Evolutionary conservation across 2,888 invertebrate species (phyloP).

Genomic region (Tupiocoris notatus): DNA sequence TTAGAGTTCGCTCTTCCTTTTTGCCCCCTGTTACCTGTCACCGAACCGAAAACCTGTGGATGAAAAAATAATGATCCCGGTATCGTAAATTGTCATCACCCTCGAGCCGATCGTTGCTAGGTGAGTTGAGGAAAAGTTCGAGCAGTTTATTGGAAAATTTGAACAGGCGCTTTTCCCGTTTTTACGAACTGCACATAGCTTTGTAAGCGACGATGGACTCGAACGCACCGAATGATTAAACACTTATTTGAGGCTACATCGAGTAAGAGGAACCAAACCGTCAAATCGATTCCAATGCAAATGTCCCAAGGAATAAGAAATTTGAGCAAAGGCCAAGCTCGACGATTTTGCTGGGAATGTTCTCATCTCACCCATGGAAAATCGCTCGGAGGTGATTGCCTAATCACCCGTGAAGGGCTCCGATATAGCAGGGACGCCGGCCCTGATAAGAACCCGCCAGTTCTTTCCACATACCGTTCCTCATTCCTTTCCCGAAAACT

Average conservation of each 20-base stretch:
- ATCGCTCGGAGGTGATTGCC: background rate
- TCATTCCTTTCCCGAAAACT: background rate
- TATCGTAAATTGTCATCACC: background rate
- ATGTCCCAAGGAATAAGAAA: background rate
- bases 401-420: constrained; percentile 18
- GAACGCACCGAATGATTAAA: no score
- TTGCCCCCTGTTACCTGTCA: background rate
- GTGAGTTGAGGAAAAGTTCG: no score
- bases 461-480: background rate
- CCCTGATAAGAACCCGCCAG: constrained; percentile 13
- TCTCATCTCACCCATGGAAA: background rate
- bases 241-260: no score
- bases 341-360: background rate
- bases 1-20: no score
- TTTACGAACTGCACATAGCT: no score
- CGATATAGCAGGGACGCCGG: constrained; percentile 1
- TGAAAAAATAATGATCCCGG: background rate
- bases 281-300: background rate
- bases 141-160: no score
- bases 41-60: background rate
- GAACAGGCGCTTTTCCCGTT: no score
- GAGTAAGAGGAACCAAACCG: no score
- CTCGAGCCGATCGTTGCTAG: no score
- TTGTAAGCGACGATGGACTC: no score
- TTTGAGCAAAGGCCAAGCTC: background rate